Percentiles rank a stretch among this genome's conserved stretches.
Conservation (phyloP, 2,888 invertebrate genomes). For the Brenthis hecate region DNA sequence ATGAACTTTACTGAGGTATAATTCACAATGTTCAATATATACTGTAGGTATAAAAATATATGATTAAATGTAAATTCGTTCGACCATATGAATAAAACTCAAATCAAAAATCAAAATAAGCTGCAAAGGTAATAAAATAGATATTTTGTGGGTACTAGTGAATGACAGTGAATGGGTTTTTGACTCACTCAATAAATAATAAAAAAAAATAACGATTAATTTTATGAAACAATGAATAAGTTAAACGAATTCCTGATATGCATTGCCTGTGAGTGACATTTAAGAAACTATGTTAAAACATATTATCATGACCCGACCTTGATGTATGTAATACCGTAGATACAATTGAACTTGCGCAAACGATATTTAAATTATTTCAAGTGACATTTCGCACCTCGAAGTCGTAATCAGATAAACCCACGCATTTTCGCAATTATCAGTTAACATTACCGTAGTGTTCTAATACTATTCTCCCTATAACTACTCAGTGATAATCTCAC, state of each 20-base stretch:
- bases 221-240: neutral
- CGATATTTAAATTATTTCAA: slow-evolving; percentile 65
- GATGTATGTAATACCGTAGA: slow-evolving; percentile 52
- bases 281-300: slow-evolving; percentile 37
- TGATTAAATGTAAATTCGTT: no score
- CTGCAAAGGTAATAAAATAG: no score
- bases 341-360: slow-evolving; percentile 62
- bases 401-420: slow-evolving; percentile 33
- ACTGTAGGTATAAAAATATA: no score
- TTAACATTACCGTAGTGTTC: slow-evolving; percentile 46
- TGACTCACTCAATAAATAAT: no score
- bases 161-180: no score
- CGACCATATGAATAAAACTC: no score
- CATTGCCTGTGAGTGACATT: neutral
- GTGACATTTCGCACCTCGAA: slow-evolving; percentile 64
- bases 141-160: no score
- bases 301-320: slow-evolving; percentile 55
- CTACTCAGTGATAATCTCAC: neutral
- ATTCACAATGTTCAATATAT: neutral
- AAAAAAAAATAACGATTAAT: no score
- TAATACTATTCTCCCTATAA: neutral
- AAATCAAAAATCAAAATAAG: no score
- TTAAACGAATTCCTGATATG: neutral
- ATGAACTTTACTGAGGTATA: no score
- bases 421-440: slow-evolving; percentile 56